Base-by-base conservation (phyloP, 2,888 invertebrate genomes). In the Lottia gigantea region DNA sequence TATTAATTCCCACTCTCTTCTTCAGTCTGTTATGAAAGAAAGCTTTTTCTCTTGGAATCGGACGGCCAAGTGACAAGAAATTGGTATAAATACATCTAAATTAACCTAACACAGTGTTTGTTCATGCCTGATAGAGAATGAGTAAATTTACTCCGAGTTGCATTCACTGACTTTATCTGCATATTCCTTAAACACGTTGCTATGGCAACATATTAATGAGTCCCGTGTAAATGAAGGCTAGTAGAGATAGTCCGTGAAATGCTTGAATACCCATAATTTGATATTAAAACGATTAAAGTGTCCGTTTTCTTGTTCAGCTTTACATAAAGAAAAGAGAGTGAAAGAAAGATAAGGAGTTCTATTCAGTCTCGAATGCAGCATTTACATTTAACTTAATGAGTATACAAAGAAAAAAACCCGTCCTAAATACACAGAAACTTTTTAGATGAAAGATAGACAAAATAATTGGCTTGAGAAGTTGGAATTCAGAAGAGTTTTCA, bases 141-240 rank as follows among this genome's bases (percentile, higher is more conserved):
- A 67, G 67, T 67, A 67, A 67, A 67, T 67, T 67, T 67, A 61
- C 55, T 47, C 47, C 61, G 16, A 19, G 67, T 55, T 61, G 31
- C 67, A 67, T 67, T 67, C 63, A 68, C 31, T 40, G 31, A 45
- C 62, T 46, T 26, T 46, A 63, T 68, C 68, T 68, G 62, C 68
- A 68, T 64, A 64, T 64, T 64, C 68, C 68, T 68, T 64, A 40
- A 47, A 46, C 69, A 70, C 12, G 73, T 76, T 72, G 49, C 76
- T 66, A 71, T 72, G 69, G 76, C 23, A 73, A 76, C 73, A 66
- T 65, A 62, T 66, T 70, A 62, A 70, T 70, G 70, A 70, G 62
- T 66, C 61, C 66, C 70, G 55, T 31, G 61, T 49, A 70, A 70
- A 47, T 64, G 64, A 68, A 68, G 68, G 63, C 55, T 55, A 55